Evolutionary conservation across 2,113 vertebrate species (phyloP).

Genomic region (Haliaeetus leucogaster): DNA sequence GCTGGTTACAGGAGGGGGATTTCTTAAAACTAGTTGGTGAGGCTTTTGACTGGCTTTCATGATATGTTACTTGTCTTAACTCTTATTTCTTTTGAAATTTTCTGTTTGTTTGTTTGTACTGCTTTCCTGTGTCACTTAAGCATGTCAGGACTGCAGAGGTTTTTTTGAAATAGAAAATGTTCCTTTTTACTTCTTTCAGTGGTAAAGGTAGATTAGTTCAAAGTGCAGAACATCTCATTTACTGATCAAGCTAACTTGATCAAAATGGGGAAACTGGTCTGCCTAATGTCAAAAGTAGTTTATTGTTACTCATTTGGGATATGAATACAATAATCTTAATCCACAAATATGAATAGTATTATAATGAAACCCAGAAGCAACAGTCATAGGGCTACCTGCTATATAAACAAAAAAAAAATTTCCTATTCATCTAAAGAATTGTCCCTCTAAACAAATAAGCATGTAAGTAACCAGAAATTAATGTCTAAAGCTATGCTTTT

Average conservation of each 20-base stretch:
- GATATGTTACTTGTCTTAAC: not conserved
- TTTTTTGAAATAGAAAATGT: not conserved
- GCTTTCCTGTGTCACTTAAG: not conserved
- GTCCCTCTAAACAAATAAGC: not conserved
- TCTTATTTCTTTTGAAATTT: not conserved
- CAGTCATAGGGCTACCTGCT: not conserved
- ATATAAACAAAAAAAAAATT: fast-evolving
- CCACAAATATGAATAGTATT: not conserved
- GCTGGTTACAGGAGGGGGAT: not conserved
- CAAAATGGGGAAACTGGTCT: not conserved
- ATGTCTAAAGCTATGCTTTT: not conserved
- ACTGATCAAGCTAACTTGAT: not conserved
- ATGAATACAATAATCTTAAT: not conserved
- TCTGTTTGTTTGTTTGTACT: not conserved
- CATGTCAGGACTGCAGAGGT: not conserved
- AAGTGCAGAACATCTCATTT: not conserved
- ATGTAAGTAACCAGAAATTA: not conserved
- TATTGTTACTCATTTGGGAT: not conserved
- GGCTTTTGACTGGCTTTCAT: not conserved
- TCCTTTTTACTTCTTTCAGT: not conserved
- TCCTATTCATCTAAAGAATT: not conserved
- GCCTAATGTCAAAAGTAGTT: not conserved
- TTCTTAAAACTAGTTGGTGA: not conserved
- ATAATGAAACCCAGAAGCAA: not conserved
- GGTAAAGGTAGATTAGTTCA: not conserved